phyloP scores from a whole-genome alignment of 2,797 vertebrate genomes.

The Pangasius larnaudii region DNA sequence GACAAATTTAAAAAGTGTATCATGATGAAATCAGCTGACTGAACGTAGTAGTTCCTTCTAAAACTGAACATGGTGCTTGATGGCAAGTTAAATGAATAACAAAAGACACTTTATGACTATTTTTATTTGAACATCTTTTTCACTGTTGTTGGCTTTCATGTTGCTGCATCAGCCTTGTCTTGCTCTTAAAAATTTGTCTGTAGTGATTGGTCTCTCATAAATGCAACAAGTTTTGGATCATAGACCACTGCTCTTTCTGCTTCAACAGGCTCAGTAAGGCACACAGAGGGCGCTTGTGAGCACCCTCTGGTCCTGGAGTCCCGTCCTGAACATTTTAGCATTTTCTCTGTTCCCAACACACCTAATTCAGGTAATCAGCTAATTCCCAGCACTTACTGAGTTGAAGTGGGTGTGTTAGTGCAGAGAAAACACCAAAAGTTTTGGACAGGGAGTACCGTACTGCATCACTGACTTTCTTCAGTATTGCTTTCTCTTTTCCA shows the following conservation, averaged over 20 bases:
- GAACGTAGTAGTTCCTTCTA: neutral
- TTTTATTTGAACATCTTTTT: neutral
- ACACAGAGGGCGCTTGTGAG: conserved; percentile 16
- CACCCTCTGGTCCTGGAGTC: neutral
- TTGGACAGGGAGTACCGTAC: neutral
- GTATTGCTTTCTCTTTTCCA: conserved; percentile 3
- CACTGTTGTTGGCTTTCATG: neutral
- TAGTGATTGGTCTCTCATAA: neutral
- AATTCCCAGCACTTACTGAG: neutral
- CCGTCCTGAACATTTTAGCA: neutral
- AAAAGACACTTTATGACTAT: neutral
- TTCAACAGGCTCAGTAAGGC: neutral
- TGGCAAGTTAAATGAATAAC: neutral
- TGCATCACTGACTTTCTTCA: neutral
- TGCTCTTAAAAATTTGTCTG: no score
- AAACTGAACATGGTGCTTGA: neutral
- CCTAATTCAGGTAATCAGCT: neutral
- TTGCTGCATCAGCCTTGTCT: no score
- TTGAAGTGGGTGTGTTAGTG: neutral
- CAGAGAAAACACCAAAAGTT: neutral
- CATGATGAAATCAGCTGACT: neutral
- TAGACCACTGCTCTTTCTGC: no score
- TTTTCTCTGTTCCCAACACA: neutral
- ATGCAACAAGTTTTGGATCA: neutral
- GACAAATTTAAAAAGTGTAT: neutral